Base-by-base conservation (phyloP, 2,113 vertebrate species). In the Caranx melampygus region DNA sequence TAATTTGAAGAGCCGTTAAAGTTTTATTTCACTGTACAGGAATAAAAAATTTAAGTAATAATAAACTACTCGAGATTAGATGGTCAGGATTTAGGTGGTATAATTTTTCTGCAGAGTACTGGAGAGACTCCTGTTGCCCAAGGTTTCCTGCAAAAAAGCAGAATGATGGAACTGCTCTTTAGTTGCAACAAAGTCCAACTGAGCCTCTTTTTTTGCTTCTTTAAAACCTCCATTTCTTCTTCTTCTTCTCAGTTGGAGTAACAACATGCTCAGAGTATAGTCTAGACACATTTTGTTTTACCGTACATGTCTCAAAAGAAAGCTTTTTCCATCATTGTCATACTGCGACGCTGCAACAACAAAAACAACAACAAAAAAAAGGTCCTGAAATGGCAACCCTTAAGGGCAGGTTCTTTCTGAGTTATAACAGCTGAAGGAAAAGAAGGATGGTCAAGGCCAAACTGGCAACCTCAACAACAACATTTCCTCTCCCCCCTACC, bases 31-130 rank as follows among this genome's bases (percentile, higher is more conserved):
- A 94, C 81, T 95, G 95, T 96, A 95, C 94, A 96, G 95, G 91
- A 94, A 94, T 91, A 87, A 93, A 89, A 91, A 87, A 89, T 83
- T 81, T 87, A 93, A 92, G 79, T 91, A 92, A 90, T 92, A 89
- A 92, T 84, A 89, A 95, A 92, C 74, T 92, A 92, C 92, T 93
- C 83, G 44, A 77, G 87, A 91, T 80, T 95, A 94, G 93, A 88
- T 88, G 90, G 94, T 92, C 94, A 90, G 95, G 95, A 95, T 95
- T 96, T 97, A 97, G 96, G 94, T 95, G 96, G 95, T 97, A 96
- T 97, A 95, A 95, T 96, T 97, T 96, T 97, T 97, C 95, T 95
- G 94, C 92, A 93, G 95, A 93, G 86, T 94, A 94, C 94, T 65
- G 57, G 64, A 78, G 62, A 75, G 67, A 70, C 77, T 83, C 63